phyloP scores from a whole-genome alignment of 2,797 vertebrate species.

The Arctocebus calabarensis region DNA sequence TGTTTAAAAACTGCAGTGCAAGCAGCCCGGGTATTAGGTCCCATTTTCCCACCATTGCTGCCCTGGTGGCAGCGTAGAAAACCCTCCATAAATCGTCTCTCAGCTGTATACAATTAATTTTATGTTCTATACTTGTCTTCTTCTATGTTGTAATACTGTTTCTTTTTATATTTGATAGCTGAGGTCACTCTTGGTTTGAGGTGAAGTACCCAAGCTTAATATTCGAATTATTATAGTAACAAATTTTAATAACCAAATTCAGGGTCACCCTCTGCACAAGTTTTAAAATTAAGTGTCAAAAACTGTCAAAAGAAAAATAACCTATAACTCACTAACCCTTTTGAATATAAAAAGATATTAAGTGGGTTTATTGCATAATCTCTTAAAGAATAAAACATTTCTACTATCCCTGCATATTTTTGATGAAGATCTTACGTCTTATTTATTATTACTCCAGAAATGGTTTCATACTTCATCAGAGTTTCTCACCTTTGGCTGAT shows the following conservation, averaged over 20 bases:
- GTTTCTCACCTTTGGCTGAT: conserved; percentile 55
- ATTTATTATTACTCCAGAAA: conserved; percentile 67
- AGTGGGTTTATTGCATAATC: conserved; percentile 63
- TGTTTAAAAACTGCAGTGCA: not conserved
- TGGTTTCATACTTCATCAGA: conserved; percentile 29
- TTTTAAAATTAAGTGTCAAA: conserved; percentile 78
- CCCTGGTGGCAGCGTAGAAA: not conserved
- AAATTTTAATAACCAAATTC: conserved; percentile 75
- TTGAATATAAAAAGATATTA: conserved; percentile 71
- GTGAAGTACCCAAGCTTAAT: conserved; percentile 73
- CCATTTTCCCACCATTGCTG: conserved; percentile 45
- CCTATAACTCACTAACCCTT: conserved; percentile 3
- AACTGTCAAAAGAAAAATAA: conserved; percentile 55
- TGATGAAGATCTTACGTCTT: conserved; percentile 55
- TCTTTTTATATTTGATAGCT: conserved; percentile 80
- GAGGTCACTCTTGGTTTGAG: conserved; percentile 74
- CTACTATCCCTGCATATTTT: conserved; percentile 57
- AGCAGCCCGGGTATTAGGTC: conserved; percentile 20
- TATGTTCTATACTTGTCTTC: conserved; percentile 11
- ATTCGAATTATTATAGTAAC: conserved; percentile 77
- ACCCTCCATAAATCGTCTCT: conserved; percentile 77
- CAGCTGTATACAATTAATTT: conserved; percentile 80
- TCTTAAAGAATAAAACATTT: conserved; percentile 71
- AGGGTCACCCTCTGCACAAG: conserved; percentile 71
- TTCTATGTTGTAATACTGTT: conserved; percentile 67